Percentiles rank a stretch among this genome's conserved stretches.
phyloP scores from a whole-genome alignment of 2,113 vertebrate species.

The Tyto alba region DNA sequence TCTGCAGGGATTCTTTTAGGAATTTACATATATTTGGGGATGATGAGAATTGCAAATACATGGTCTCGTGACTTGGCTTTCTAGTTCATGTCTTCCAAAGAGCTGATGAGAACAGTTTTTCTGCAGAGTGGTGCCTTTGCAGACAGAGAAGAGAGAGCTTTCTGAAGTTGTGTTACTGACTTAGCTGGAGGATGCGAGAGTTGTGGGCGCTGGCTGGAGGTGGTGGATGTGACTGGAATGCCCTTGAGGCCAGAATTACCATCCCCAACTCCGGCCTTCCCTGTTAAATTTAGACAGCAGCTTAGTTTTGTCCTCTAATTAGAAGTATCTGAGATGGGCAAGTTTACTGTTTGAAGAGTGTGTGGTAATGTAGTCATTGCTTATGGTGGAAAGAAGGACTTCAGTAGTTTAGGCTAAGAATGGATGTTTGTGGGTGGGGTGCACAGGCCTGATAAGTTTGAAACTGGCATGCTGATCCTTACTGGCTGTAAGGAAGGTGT shows the following conservation, averaged over 20 bases:
- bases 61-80: background rate
- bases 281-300: conserved; percentile 33
- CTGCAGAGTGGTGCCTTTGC: background rate
- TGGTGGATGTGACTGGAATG: background rate
- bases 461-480: background rate
- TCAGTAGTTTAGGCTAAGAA: background rate
- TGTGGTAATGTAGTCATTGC: background rate
- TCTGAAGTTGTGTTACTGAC: background rate
- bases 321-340: background rate
- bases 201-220: background rate
- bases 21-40: background rate
- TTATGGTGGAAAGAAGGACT: background rate
- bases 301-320: conserved; percentile 35
- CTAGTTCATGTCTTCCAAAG: background rate
- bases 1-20: background rate
- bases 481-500: background rate
- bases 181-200: background rate
- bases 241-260: background rate
- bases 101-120: background rate
- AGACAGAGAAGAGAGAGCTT: background rate
- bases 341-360: background rate
- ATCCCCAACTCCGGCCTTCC: background rate
- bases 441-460: background rate
- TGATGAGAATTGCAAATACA: background rate
- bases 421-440: background rate